Conservation (phyloP, 2,888 invertebrate species). For the Epirrhoe tristata region DNA sequence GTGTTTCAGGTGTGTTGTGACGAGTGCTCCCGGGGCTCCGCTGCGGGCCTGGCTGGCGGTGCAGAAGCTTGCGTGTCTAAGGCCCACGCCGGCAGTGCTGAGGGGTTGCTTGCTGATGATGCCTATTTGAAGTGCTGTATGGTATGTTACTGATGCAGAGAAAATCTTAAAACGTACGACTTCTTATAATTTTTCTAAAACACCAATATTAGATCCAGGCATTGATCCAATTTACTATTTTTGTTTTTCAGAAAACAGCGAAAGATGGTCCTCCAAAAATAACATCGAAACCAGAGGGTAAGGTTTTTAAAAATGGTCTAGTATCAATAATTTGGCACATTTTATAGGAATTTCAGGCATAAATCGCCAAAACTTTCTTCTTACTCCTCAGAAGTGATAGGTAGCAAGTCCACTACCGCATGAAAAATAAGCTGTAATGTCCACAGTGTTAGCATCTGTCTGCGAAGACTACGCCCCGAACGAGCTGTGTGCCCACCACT, state of each 20-base stretch:
- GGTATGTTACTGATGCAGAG: slow-evolving; percentile 51
- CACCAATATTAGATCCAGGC: too few species aligned
- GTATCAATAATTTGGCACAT: too few species aligned
- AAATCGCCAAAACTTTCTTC: too few species aligned
- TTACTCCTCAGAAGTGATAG: too few species aligned
- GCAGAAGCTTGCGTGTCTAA: slow-evolving; percentile 50
- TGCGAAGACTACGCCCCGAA: slow-evolving; percentile 80
- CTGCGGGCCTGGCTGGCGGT: slow-evolving; percentile 51
- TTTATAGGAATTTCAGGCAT: neutral
- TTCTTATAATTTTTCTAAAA: too few species aligned
- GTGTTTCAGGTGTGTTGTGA: slow-evolving; percentile 68
- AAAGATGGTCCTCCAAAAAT: slow-evolving; percentile 43
- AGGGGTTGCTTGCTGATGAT: slow-evolving; percentile 64
- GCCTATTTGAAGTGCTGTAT: slow-evolving; percentile 70
- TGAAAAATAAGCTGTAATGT: neutral
- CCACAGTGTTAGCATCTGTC: slow-evolving; percentile 60
- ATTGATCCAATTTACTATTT: neutral
- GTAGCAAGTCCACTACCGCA: too few species aligned
- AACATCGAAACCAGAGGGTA: slow-evolving; percentile 17
- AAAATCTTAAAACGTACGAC: too few species aligned
- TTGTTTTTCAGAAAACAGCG: slow-evolving; percentile 56
- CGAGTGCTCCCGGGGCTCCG: slow-evolving; percentile 60
- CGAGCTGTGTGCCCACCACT: slow-evolving; percentile 91
- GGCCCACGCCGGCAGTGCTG: slow-evolving; percentile 52
- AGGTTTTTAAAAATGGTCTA: neutral